phyloP scores from a whole-genome alignment of 2,888 invertebrate species.

The Anthrax anthrax region DNA sequence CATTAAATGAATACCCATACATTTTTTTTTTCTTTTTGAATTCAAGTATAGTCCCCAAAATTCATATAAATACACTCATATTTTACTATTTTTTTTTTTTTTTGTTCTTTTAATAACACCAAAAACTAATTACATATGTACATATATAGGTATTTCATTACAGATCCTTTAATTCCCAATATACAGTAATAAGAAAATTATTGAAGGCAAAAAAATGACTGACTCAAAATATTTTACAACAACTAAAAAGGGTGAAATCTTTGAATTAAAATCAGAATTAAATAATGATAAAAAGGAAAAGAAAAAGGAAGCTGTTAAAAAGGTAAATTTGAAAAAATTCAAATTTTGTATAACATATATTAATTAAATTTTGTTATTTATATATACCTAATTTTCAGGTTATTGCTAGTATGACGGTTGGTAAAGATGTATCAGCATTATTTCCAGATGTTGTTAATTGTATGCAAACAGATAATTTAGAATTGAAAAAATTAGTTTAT shows the following conservation, averaged over 20 bases:
- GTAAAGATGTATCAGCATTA: conserved; percentile 95
- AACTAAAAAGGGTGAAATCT: conserved; percentile 99
- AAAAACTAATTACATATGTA: no score
- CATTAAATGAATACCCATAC: no score
- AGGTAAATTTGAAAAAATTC: conserved; percentile 46
- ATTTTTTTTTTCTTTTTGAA: no score
- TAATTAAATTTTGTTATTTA: background rate
- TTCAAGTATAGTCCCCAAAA: no score
- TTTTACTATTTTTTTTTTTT: no score
- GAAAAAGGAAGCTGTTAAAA: conserved; percentile 98
- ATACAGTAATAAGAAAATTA: no score
- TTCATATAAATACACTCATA: no score
- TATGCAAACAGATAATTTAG: conserved; percentile 99
- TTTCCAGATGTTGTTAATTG: conserved; percentile 99
- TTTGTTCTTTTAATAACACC: no score
- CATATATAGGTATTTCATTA: no score
- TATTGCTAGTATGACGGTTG: conserved; percentile 99
- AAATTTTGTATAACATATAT: background rate
- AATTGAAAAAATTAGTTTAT: conserved; percentile 96
- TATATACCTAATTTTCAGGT: conserved; percentile 61
- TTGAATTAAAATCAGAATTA: conserved; percentile 95
- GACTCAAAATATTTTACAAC: conserved; percentile 99
- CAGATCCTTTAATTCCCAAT: no score
- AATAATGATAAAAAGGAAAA: conserved; percentile 99
- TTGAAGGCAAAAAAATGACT: conserved; percentile 79